Evolutionary conservation across 2,113 vertebrate genomes (phyloP).

Genomic region (Gymnobelideus leadbeateri): DNA sequence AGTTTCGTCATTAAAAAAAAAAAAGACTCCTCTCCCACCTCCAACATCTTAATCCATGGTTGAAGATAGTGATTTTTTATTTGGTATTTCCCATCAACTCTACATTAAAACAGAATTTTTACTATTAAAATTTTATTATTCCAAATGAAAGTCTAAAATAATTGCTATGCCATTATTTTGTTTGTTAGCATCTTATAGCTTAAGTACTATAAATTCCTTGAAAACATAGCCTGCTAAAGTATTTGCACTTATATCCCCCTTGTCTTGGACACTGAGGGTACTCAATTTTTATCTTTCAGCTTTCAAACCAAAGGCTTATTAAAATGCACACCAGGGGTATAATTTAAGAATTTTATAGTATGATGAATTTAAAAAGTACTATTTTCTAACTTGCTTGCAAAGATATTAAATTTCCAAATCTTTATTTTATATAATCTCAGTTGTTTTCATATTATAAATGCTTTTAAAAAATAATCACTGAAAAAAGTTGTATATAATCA

Average conservation of each 20-base stretch:
- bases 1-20: not conserved
- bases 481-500: not conserved
- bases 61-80: not conserved
- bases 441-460: too few relatives aligned
- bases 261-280: not conserved
- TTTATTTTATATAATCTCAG: not conserved
- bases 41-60: not conserved
- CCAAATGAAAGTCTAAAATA: too few relatives aligned
- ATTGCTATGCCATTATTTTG: not conserved
- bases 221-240: not conserved
- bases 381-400: not conserved
- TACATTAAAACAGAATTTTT: too few relatives aligned
- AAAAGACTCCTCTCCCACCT: not conserved
- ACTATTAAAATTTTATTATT: too few relatives aligned
- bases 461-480: not conserved
- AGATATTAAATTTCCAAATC: not conserved
- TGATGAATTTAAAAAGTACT: not conserved
- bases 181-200: not conserved
- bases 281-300: not conserved
- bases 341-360: not conserved
- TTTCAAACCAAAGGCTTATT: not conserved
- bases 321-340: not conserved
- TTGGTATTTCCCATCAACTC: not conserved
- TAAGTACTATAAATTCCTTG: not conserved
- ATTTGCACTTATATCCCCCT: not conserved